Evolutionary conservation across 2,888 invertebrate species (phyloP).

Genomic region (Panzeria rudis): DNA sequence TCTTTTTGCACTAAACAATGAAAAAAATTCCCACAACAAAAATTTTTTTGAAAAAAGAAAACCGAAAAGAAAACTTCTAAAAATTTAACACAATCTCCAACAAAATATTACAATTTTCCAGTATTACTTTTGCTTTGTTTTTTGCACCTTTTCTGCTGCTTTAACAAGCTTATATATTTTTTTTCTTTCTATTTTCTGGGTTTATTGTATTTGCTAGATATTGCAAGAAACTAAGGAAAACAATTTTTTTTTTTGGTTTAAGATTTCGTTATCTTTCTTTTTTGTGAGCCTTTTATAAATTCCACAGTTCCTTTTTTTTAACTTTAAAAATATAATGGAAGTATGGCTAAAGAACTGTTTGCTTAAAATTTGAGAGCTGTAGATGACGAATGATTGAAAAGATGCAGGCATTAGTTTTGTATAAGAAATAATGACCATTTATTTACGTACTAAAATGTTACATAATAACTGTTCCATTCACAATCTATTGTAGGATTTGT

Average conservation of each 20-base stretch:
- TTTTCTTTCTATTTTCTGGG: slow-evolving; percentile 1
- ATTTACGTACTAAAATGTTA: background rate
- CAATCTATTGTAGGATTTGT: too few species aligned
- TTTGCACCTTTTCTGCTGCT: background rate
- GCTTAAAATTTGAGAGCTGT: background rate
- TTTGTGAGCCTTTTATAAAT: background rate
- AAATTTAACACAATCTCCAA: slow-evolving; percentile 5
- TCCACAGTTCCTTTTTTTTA: background rate
- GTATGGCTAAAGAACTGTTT: background rate
- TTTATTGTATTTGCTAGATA: slow-evolving; percentile 10
- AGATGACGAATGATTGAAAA: background rate
- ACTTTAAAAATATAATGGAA: background rate
- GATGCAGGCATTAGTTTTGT: background rate
- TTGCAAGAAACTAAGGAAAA: background rate
- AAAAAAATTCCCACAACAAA: slow-evolving; percentile 63
- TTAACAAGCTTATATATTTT: background rate
- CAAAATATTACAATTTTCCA: background rate
- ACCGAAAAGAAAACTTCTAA: slow-evolving; percentile 6
- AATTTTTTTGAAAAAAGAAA: slow-evolving; percentile 3
- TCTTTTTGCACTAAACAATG: slow-evolving; percentile 18
- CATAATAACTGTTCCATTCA: background rate
- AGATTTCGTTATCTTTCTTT: background rate
- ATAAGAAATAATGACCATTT: background rate
- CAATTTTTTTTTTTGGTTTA: background rate
- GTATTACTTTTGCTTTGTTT: background rate